Percentiles rank a stretch among this genome's conserved stretches.
Evolutionary conservation across 2,797 vertebrate species (phyloP).

Genomic region (Notolepis coatsorum): DNA sequence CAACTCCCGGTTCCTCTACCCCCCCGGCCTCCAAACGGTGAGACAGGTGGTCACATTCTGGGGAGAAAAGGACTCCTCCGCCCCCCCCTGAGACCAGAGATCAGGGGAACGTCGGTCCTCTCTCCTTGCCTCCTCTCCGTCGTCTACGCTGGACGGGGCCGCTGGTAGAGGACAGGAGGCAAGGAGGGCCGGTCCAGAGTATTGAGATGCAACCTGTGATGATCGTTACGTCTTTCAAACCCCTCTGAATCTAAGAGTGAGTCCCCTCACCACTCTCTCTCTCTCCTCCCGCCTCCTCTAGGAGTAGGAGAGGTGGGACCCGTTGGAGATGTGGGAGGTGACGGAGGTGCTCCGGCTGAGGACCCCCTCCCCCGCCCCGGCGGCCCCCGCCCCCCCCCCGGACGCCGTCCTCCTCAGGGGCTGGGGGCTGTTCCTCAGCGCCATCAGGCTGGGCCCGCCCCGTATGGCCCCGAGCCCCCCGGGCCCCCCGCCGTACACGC

Average conservation of each 20-base stretch:
- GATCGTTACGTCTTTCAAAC: no score
- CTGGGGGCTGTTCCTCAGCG: slow-evolving; percentile 92
- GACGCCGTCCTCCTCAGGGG: slow-evolving; percentile 90
- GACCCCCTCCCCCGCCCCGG: slow-evolving; percentile 78
- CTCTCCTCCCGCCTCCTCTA: slow-evolving; percentile 59
- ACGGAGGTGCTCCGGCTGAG: slow-evolving; percentile 93
- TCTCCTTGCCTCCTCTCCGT: slow-evolving; percentile 40
- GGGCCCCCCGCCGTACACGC: slow-evolving; percentile 69
- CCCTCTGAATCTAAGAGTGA: not conserved
- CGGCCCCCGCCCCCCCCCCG: slow-evolving; percentile 84
- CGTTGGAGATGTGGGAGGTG: slow-evolving; percentile 93
- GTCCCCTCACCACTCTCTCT: not conserved
- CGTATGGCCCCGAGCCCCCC: slow-evolving; percentile 75
- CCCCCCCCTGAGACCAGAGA: slow-evolving; percentile 72
- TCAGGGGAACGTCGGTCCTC: slow-evolving; percentile 60
- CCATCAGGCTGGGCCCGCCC: slow-evolving; percentile 82
- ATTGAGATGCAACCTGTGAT: slow-evolving; percentile 63
- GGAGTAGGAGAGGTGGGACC: slow-evolving; percentile 92
- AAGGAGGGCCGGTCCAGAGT: slow-evolving; percentile 57
- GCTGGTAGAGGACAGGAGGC: slow-evolving; percentile 20
- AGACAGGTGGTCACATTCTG: slow-evolving; percentile 66
- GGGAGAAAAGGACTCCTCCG: slow-evolving; percentile 55
- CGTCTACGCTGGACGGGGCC: no score
- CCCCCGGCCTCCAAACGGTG: slow-evolving; percentile 13
- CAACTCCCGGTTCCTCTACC: not conserved